A percentile compares a stretch with the other conserved stretches of the same genome.
phyloP scores from a whole-genome alignment of 2,113 vertebrate species.

The Puntigrus tetrazona region DNA sequence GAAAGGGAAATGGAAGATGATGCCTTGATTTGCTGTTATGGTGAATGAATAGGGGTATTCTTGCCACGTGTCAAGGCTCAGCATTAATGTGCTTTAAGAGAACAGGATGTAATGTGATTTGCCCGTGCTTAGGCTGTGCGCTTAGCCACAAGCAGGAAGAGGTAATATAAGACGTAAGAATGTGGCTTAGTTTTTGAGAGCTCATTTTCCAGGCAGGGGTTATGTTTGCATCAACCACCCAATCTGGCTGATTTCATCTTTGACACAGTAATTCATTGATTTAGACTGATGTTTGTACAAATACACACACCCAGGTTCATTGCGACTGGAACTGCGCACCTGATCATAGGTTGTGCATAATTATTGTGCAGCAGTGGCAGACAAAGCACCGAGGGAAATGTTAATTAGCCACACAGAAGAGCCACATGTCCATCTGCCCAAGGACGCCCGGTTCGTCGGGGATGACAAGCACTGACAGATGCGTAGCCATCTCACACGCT shows the following conservation, averaged over 20 bases:
- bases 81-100: constrained; percentile 63
- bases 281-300: constrained; percentile 34
- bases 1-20: constrained; percentile 28
- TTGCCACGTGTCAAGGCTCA: constrained; percentile 53
- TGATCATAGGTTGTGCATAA: neutral
- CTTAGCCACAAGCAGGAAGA: constrained; percentile 55
- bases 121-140: constrained; percentile 55
- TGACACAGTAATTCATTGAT: constrained; percentile 46
- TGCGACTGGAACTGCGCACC: constrained; percentile 13
- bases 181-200: constrained; percentile 48
- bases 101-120: constrained; percentile 64
- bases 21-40: constrained; percentile 44
- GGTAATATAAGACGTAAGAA: constrained; percentile 41
- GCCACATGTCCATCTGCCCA: constrained; percentile 40
- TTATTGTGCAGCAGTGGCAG: constrained; percentile 25
- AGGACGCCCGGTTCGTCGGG: constrained; percentile 44
- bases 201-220: constrained; percentile 42
- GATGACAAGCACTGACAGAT: constrained; percentile 51
- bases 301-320: neutral
- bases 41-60: constrained; percentile 51
- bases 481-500: constrained; percentile 38
- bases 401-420: constrained; percentile 40
- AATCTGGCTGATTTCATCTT: constrained; percentile 39
- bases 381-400: constrained; percentile 19
- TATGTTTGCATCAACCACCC: constrained; percentile 50